Conservation (phyloP, 1,140 invertebrate species). For the Brachionus rubens region DNA sequence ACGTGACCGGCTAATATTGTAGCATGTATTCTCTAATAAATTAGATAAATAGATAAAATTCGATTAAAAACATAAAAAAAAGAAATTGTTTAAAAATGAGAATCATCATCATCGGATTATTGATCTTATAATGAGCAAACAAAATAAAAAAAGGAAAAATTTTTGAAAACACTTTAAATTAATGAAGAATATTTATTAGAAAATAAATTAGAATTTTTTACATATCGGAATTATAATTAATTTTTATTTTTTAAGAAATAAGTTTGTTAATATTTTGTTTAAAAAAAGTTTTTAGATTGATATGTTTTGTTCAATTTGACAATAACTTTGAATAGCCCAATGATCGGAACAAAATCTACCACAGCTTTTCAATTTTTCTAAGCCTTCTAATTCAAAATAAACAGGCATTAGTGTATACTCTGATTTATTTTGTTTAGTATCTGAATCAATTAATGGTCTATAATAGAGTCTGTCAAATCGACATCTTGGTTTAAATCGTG, state of each 20-base stretch:
- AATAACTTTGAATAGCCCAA: constrained; percentile 64
- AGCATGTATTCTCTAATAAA: too few relatives aligned
- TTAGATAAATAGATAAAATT: too few relatives aligned
- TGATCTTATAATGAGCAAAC: too few relatives aligned
- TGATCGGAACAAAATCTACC: constrained; percentile 67
- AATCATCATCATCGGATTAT: too few relatives aligned
- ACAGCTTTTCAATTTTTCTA: constrained; percentile 63
- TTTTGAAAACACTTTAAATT: too few relatives aligned
- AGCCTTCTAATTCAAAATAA: constrained; percentile 65
- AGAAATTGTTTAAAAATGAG: too few relatives aligned
- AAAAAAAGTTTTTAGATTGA: not conserved
- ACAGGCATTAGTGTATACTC: constrained; percentile 55
- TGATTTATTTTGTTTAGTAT: constrained; percentile 37
- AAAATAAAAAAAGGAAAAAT: too few relatives aligned
- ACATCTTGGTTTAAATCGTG: constrained; percentile 62
- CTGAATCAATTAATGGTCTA: constrained; percentile 50
- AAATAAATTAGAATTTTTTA: too few relatives aligned
- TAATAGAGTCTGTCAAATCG: constrained; percentile 67
- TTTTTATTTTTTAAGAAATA: not conserved
- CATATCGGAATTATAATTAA: too few relatives aligned
- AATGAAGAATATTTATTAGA: too few relatives aligned
- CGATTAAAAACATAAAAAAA: too few relatives aligned
- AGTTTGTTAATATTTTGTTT: not conserved
- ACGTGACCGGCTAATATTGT: too few relatives aligned
- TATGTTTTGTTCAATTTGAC: not conserved